Base-by-base conservation (phyloP, 2,113 vertebrate genomes). In the Carassius auratus region DNA sequence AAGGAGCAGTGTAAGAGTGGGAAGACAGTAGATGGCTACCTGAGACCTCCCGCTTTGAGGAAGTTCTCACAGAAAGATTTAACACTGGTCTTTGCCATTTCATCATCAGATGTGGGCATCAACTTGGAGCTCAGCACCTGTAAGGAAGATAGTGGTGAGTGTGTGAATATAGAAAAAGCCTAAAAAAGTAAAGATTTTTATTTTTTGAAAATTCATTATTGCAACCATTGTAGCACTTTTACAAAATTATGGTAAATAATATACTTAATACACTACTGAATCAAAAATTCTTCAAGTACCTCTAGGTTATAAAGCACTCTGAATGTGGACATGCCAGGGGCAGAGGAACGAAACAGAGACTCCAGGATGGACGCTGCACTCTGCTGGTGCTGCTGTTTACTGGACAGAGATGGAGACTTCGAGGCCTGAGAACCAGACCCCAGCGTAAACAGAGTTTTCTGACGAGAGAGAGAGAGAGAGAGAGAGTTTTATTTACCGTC, bases 1-100 rank as follows among this genome's bases (percentile, higher is more conserved):
- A 9, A 78, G 8, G 15, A 52, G 26, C 4, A 48, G n/a, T 0
- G 36, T 33, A 26, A 48, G 30, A n/a, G 12, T 62, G n/a, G n/a
- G n/a, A 14, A 19, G 48, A 71, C 7, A 61, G 73, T 12, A 50
- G 45, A 13, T 4, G 15, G 15, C 87, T 92, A 99, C 98, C 98
- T 99, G 88, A 99, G 93, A 26, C 98, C 98, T 86, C 97, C 97
- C 61, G 98, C 98, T 95, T 96, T 98, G n/a, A 99, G 96, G 91
- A 99, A 99, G 90, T 99, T 99, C 91, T 99, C 98, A 90, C 98
- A 99, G 95, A 99, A 99, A 3, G 98, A 99, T 92, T 97, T 99
- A 83, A 98, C 98, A 91, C 98, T 99, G 81, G 96, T 99, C 94
- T 98, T 97, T 79, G 98, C 98, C 98, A 99, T 99, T 92, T 99